Conservation (phyloP, 2,113 vertebrate species). For the Burhinus bistriatus region DNA sequence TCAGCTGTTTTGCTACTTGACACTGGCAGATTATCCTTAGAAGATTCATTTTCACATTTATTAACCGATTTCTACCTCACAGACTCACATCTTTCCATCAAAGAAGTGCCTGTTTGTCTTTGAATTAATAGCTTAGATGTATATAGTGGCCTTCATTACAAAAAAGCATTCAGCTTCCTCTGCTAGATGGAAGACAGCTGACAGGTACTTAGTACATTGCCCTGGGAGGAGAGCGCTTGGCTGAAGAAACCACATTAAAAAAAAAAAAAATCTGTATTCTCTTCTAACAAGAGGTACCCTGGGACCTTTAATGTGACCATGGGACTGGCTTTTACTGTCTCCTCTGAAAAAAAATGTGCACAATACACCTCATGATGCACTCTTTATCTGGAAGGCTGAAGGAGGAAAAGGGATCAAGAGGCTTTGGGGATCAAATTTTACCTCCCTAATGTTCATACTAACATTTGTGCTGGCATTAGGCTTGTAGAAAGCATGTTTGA, state of each 20-base stretch:
- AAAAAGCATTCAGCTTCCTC: background rate
- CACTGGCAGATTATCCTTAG: constrained; percentile 11
- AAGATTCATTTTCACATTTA: constrained; percentile 43
- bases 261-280: background rate
- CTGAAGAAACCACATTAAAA: background rate
- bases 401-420: background rate
- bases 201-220: constrained; percentile 9
- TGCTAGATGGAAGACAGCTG: constrained; percentile 27
- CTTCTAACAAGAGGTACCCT: background rate
- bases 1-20: constrained; percentile 29
- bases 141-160: background rate
- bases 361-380: background rate
- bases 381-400: background rate
- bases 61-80: constrained; percentile 24
- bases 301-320: background rate
- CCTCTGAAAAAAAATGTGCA: background rate
- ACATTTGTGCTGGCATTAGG: background rate
- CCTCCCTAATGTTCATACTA: background rate
- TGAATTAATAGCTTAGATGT: constrained; percentile 37
- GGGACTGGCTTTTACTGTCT: background rate
- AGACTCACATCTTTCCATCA: constrained; percentile 1
- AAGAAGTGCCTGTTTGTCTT: constrained; percentile 3
- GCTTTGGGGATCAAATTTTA: background rate
- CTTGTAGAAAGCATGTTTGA: background rate
- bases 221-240: background rate